Conservation (phyloP, 2,113 vertebrate species). For the Percina caprodes region DNA sequence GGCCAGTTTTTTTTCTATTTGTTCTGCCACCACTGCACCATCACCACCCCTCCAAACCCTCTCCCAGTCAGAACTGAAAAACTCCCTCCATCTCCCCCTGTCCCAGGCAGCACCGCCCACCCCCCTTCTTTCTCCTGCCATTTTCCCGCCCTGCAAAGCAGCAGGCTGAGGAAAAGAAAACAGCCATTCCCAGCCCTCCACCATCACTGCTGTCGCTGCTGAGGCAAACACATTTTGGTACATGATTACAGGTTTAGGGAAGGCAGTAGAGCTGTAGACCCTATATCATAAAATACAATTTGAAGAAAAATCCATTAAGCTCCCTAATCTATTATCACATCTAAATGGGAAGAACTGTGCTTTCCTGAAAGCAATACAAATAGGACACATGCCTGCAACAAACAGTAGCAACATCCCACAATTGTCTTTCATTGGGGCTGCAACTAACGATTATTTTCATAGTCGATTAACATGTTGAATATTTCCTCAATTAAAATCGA, state of each 20-base stretch:
- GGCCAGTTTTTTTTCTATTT: constrained; percentile 22
- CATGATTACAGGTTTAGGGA: background rate
- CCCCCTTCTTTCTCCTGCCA: constrained; percentile 33
- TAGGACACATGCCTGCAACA: background rate
- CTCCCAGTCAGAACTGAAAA: constrained; percentile 36
- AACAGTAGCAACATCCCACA: background rate
- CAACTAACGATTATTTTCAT: too few relatives aligned
- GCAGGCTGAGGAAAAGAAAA: constrained; percentile 53
- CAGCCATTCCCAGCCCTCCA: constrained; percentile 31
- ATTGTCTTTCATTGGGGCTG: background rate
- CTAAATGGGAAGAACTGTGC: background rate
- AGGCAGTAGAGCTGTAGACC: background rate
- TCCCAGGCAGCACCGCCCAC: constrained; percentile 28
- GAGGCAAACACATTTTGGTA: background rate
- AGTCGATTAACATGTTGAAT: too few relatives aligned
- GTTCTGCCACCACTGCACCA: constrained; percentile 4
- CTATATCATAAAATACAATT: background rate
- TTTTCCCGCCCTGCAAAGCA: constrained; percentile 78
- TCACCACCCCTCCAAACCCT: background rate
- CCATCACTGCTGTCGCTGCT: background rate
- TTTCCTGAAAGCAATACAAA: background rate
- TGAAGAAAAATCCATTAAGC: background rate
- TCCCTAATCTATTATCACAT: background rate
- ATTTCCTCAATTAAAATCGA: too few relatives aligned
- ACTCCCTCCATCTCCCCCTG: constrained; percentile 33